Percentiles rank a stretch among this genome's conserved stretches.
phyloP scores from a whole-genome alignment of 2,888 invertebrate species.

The Drosophila kuntzei region DNA sequence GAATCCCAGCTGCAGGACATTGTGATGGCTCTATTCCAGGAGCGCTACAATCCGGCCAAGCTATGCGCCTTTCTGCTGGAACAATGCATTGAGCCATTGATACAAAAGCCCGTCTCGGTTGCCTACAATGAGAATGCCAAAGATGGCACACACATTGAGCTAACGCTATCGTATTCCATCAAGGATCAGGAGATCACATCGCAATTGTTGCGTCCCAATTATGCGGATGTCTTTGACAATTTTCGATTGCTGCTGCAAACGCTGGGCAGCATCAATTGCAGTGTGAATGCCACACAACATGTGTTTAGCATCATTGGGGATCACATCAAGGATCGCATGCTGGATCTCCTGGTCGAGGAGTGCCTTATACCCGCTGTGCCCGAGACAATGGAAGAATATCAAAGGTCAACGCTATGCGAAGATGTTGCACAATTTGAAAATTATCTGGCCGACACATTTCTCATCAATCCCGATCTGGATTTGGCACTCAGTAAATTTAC shows the following conservation, averaged over 20 bases:
- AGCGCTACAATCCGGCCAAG: constrained; percentile 83
- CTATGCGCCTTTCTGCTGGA: constrained; percentile 83
- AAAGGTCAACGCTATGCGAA: constrained; percentile 88
- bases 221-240: constrained; percentile 82
- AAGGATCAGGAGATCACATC: constrained; percentile 58
- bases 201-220: constrained; percentile 80
- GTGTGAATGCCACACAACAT: constrained; percentile 73
- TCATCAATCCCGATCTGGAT: constrained; percentile 86
- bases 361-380: constrained; percentile 92
- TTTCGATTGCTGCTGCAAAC: constrained; percentile 78
- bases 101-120: constrained; percentile 83
- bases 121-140: constrained; percentile 72
- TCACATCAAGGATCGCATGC: constrained; percentile 87
- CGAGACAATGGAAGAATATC: constrained; percentile 89
- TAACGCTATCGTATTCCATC: constrained; percentile 83
- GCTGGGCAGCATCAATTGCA: constrained; percentile 81
- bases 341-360: constrained; percentile 89
- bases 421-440: constrained; percentile 89
- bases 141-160: constrained; percentile 63
- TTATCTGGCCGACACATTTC: constrained; percentile 87
- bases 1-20: constrained; percentile 81
- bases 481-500: constrained; percentile 89
- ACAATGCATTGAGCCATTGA: constrained; percentile 84
- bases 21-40: constrained; percentile 82
- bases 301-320: constrained; percentile 86